These are phyloP conservation scores for Notodonta dromedarius DNA, from an alignment of 2,888 invertebrate species.

Conservation along the genomic window DNA sequence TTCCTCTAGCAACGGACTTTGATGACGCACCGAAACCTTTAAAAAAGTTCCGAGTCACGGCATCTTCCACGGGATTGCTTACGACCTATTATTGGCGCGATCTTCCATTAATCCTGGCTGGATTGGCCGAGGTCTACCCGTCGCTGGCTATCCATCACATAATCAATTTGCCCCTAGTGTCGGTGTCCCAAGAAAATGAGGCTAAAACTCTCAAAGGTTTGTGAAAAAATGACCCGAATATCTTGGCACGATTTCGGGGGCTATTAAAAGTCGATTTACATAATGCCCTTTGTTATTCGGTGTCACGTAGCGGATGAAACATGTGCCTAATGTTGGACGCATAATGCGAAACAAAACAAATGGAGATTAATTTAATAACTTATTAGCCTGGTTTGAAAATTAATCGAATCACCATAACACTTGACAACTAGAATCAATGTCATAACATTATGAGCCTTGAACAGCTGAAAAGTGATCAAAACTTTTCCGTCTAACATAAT, in stretches of 20 bases:
- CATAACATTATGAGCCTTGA: too few species aligned
- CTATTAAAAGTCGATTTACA: conserved; percentile 17
- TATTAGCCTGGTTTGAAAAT: not conserved
- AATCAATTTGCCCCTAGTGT: conserved; percentile 30
- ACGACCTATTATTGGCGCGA: conserved; percentile 11
- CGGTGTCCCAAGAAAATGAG: conserved; percentile 4
- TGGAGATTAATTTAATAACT: not conserved
- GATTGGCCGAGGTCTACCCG: conserved; percentile 6
- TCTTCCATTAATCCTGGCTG: conserved; percentile 30
- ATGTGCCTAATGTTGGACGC: not conserved
- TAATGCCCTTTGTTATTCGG: conserved; percentile 1
- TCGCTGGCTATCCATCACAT: conserved; percentile 33
- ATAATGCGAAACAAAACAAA: not conserved
- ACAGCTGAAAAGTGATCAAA: too few species aligned
- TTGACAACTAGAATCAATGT: too few species aligned
- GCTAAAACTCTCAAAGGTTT: conserved; percentile 14
- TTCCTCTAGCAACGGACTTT: not conserved
- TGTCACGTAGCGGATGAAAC: not conserved
- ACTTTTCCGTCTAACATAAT: too few species aligned
- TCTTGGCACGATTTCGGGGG: conserved; percentile 10
- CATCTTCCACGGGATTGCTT: conserved; percentile 12
- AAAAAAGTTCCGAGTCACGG: conserved; percentile 17
- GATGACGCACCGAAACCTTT: conserved; percentile 12
- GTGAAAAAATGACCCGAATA: conserved; percentile 15
- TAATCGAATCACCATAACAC: too few species aligned